These are phyloP conservation scores for Propithecus deckenii DNA, from an alignment of 2,797 vertebrate species.

Conservation along the genomic window DNA sequence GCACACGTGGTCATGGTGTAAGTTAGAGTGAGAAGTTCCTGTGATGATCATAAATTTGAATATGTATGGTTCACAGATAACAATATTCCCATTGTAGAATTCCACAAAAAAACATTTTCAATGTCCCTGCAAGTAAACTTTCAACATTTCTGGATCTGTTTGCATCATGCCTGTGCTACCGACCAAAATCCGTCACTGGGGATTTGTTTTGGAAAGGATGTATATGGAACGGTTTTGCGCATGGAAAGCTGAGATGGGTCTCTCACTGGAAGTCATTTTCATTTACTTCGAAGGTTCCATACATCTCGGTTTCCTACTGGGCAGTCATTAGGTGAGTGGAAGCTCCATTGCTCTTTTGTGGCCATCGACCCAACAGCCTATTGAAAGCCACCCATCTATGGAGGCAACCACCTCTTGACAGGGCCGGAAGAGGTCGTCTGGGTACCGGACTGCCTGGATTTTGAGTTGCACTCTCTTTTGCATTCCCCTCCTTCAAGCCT, in stretches of 20 bases:
- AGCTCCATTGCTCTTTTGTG: background rate
- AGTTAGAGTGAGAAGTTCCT: slow-evolving; percentile 57
- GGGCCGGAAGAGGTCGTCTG: background rate
- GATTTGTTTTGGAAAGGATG: background rate
- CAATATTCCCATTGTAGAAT: slow-evolving; percentile 46
- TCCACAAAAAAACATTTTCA: slow-evolving; percentile 39
- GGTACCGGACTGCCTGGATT: background rate
- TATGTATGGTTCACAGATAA: background rate
- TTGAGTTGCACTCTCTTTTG: background rate
- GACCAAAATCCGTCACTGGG: background rate
- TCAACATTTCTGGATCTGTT: background rate
- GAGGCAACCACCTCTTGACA: background rate
- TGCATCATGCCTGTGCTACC: background rate
- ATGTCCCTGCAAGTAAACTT: background rate
- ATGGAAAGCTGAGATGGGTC: background rate
- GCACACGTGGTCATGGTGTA: background rate
- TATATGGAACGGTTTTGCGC: background rate
- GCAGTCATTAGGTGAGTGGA: background rate
- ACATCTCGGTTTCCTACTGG: background rate
- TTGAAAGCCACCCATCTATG: fast-evolving
- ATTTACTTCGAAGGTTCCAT: background rate
- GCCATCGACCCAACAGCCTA: background rate
- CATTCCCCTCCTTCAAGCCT: fast-evolving
- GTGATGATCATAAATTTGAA: slow-evolving; percentile 46
- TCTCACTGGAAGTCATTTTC: background rate